Evolutionary conservation across 2,113 vertebrate genomes (phyloP).

Genomic region (Chrysochloris asiatica): DNA sequence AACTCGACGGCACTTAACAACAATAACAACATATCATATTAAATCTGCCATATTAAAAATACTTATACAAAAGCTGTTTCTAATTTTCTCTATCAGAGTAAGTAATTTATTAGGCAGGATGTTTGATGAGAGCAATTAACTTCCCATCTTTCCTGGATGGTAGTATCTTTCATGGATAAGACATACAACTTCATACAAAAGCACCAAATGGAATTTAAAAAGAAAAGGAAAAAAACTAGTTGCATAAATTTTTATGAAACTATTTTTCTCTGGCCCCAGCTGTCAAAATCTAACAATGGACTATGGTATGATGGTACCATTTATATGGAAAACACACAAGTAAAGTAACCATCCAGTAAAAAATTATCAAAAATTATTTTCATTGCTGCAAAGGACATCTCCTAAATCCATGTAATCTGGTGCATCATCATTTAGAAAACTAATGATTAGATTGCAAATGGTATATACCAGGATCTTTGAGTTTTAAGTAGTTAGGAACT

Average conservation of each 20-base stretch:
- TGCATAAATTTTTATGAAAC: constrained; percentile 36
- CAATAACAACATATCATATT: too few relatives aligned
- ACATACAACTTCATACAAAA: constrained; percentile 76
- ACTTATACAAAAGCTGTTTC: constrained; percentile 57
- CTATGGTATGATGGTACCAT: not conserved
- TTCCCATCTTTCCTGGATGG: constrained; percentile 61
- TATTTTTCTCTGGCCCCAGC: not conserved
- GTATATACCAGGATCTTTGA: not conserved
- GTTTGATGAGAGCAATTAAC: constrained; percentile 78
- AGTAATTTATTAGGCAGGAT: constrained; percentile 72
- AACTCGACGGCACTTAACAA: too few relatives aligned
- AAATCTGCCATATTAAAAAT: constrained; percentile 52
- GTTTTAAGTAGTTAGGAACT: not conserved
- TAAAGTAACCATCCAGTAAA: not conserved
- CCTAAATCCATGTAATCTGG: not conserved
- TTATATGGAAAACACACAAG: not conserved
- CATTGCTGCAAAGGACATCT: not conserved
- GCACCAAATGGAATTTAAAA: constrained; percentile 58
- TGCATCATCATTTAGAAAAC: not conserved
- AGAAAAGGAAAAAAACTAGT: not conserved
- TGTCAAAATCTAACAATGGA: constrained; percentile 58
- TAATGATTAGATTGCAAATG: not conserved
- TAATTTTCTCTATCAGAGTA: constrained; percentile 70
- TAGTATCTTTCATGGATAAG: constrained; percentile 58
- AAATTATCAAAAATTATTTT: not conserved